Evolutionary conservation across 2,113 vertebrate species (phyloP).

Genomic region (Trichechus manatus): DNA sequence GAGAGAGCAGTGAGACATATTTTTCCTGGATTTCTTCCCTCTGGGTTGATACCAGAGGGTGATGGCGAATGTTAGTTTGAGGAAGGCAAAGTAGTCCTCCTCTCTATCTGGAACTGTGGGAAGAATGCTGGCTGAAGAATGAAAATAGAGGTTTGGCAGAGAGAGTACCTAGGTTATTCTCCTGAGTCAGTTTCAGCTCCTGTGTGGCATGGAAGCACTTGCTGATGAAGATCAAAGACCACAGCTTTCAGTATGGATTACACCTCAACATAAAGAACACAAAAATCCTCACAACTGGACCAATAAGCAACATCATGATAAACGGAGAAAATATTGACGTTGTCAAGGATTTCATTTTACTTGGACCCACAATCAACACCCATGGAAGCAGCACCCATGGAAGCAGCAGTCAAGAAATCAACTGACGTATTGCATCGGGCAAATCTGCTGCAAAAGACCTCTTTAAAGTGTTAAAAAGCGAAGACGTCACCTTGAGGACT

Average conservation of each 20-base stretch:
- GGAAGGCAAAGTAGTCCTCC: background rate
- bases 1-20: background rate
- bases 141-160: background rate
- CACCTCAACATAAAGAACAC: background rate
- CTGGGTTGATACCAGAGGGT: background rate
- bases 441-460: too few species aligned
- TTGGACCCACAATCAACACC: background rate
- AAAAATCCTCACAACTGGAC: background rate
- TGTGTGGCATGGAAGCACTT: background rate
- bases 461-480: too few species aligned
- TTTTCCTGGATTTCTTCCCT: background rate
- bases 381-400: background rate
- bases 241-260: background rate
- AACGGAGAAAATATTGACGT: background rate
- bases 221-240: background rate
- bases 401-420: background rate
- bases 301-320: background rate
- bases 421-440: too few species aligned
- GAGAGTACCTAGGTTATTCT: background rate
- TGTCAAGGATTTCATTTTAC: background rate
- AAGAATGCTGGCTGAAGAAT: background rate
- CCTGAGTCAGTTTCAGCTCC: background rate
- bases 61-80: background rate
- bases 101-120: background rate
- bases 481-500: too few species aligned